These are phyloP conservation scores for Hymenochirus boettgeri DNA, from an alignment of 2,113 vertebrate species.

Conservation along the genomic window DNA sequence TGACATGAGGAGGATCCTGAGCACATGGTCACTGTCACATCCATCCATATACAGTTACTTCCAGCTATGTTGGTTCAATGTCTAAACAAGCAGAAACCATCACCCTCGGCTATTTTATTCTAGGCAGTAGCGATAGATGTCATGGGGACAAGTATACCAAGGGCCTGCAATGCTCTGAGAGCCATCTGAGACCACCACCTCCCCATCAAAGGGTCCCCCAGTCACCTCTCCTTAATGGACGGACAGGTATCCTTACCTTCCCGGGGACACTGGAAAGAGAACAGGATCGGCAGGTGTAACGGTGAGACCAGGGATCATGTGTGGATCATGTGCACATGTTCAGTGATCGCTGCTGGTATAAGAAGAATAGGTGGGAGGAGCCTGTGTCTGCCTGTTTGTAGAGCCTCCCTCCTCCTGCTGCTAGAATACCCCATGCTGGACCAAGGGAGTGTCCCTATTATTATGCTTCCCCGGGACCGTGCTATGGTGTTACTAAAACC, in stretches of 20 bases:
- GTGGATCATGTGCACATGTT: constrained; percentile 35
- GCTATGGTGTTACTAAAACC: too few species aligned
- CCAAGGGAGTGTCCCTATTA: background rate
- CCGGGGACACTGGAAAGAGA: background rate
- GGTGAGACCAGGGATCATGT: background rate
- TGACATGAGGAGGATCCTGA: too few species aligned
- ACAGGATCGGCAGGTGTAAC: background rate
- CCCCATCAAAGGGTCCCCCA: background rate
- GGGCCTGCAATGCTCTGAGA: too few species aligned
- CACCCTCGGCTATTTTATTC: too few species aligned
- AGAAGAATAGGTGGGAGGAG: constrained; percentile 30
- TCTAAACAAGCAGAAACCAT: too few species aligned
- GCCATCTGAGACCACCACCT: background rate
- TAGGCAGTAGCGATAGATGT: too few species aligned
- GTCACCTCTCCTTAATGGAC: background rate
- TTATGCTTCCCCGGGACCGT: too few species aligned
- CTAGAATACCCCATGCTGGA: constrained; percentile 23
- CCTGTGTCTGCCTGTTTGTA: constrained; percentile 16
- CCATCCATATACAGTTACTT: too few species aligned
- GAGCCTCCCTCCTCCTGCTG: constrained; percentile 17
- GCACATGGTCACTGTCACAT: too few species aligned
- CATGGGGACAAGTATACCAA: too few species aligned
- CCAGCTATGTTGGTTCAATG: too few species aligned
- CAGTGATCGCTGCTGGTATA: constrained; percentile 16
- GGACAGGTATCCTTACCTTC: constrained; percentile 17